A percentile compares a stretch with the other conserved stretches of the same genome.
Conservation (phyloP, 2,113 vertebrate species). For the Catharus bicknelli region DNA sequence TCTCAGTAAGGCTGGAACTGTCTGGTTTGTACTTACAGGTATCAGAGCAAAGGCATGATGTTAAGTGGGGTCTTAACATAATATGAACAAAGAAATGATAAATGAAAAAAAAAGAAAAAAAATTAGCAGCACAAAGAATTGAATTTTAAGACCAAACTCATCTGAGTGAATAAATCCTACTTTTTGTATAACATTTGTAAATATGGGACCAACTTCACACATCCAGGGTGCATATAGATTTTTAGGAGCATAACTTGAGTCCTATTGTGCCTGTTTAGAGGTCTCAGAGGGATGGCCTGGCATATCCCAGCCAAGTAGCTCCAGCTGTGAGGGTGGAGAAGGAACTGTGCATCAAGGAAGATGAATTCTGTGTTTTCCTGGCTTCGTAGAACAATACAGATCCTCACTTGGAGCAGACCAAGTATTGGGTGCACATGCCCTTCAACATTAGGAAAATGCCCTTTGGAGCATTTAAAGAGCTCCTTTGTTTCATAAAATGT, state of each 20-base stretch:
- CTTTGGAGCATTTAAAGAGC: not conserved
- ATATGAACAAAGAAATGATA: not conserved
- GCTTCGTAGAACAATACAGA: not conserved
- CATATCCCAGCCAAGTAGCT: not conserved
- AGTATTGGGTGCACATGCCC: not conserved
- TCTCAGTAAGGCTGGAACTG: not conserved
- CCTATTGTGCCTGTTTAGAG: not conserved
- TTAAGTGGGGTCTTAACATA: not conserved
- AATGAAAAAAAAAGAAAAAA: not conserved
- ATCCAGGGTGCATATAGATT: not conserved
- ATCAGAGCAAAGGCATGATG: not conserved
- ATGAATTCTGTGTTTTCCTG: not conserved
- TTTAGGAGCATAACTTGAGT: not conserved
- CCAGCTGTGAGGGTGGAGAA: not conserved
- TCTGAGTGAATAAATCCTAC: not conserved
- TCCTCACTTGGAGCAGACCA: not conserved
- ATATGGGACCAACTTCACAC: not conserved
- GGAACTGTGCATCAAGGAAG: fast-evolving
- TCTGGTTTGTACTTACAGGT: not conserved
- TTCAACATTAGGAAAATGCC: not conserved
- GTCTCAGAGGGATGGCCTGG: not conserved
- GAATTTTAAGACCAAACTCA: not conserved
- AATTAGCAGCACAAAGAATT: not conserved
- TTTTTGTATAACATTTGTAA: not conserved
- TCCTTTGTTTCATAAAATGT: not conserved